Evolutionary conservation across 2,888 invertebrate species (phyloP).

Genomic region (Metopia argyrocephala): DNA sequence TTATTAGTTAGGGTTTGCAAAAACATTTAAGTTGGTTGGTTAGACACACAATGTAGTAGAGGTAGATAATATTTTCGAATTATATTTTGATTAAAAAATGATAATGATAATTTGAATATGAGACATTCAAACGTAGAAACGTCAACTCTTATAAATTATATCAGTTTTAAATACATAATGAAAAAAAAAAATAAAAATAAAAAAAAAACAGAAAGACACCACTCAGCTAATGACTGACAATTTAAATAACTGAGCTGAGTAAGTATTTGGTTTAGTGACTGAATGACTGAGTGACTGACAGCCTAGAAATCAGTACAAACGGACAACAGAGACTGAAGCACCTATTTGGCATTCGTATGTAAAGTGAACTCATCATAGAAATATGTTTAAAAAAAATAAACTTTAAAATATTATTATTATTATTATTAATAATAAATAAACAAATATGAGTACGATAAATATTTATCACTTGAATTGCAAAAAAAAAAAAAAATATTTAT

Average conservation of each 20-base stretch:
- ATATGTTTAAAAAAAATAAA: slow-evolving; percentile 39
- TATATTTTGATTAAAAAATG: slow-evolving; percentile 31
- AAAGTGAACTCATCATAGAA: slow-evolving; percentile 56
- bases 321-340: neutral
- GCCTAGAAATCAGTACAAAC: neutral
- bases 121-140: neutral
- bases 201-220: neutral
- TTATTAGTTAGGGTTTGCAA: too few relatives aligned
- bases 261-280: neutral
- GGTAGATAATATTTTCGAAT: slow-evolving; percentile 41
- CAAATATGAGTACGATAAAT: slow-evolving; percentile 52
- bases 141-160: slow-evolving; percentile 6
- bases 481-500: slow-evolving; percentile 39
- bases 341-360: slow-evolving; percentile 35
- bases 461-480: slow-evolving; percentile 55
- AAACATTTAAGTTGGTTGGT: too few relatives aligned
- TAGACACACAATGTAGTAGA: neutral
- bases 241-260: slow-evolving; percentile 1
- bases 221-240: neutral
- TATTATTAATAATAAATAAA: slow-evolving; percentile 41
- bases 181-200: too few relatives aligned
- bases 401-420: neutral
- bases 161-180: too few relatives aligned
- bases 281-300: neutral
- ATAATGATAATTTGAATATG: slow-evolving; percentile 6